A percentile compares a stretch with the other conserved stretches of the same genome.
These are phyloP conservation scores for Netelia inedita DNA, from an alignment of 2,888 invertebrate species.

Conservation along the genomic window DNA sequence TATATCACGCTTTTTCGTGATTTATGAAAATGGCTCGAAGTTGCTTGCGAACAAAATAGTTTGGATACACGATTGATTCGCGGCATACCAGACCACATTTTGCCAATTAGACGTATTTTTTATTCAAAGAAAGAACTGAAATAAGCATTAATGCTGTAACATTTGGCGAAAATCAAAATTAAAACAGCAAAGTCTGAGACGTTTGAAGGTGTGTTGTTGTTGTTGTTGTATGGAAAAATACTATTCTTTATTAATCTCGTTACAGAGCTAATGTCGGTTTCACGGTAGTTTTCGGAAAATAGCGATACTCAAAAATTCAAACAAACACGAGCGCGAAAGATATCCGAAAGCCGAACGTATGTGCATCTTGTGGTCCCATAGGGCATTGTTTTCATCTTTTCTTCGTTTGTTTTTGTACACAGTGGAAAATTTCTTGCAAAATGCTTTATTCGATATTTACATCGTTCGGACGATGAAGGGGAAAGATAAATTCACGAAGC, in stretches of 20 bases:
- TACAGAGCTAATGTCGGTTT: constrained; percentile 23
- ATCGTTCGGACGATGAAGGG: constrained; percentile 37
- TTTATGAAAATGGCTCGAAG: background rate
- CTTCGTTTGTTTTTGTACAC: constrained; percentile 51
- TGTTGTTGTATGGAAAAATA: constrained; percentile 52
- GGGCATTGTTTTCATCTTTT: background rate
- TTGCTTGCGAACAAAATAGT: background rate
- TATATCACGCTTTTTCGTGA: background rate
- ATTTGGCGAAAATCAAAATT: background rate
- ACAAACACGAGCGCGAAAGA: constrained; percentile 48
- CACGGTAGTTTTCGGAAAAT: constrained; percentile 14
- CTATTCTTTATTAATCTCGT: constrained; percentile 50
- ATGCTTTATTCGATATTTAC: constrained; percentile 36
- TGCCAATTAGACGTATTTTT: background rate
- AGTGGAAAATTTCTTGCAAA: constrained; percentile 61
- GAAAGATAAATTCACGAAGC: background rate
- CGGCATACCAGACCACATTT: background rate
- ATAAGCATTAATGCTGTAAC: constrained; percentile 24
- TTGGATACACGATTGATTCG: background rate
- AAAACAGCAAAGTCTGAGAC: background rate
- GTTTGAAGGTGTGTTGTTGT: background rate
- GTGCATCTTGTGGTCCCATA: constrained; percentile 39
- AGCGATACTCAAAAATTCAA: constrained; percentile 12
- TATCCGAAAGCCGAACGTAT: constrained; percentile 32
- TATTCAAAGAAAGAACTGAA: background rate